These are phyloP conservation scores for Pheosia gnoma DNA, from an alignment of 2,888 invertebrate genomes.

Conservation along the genomic window DNA sequence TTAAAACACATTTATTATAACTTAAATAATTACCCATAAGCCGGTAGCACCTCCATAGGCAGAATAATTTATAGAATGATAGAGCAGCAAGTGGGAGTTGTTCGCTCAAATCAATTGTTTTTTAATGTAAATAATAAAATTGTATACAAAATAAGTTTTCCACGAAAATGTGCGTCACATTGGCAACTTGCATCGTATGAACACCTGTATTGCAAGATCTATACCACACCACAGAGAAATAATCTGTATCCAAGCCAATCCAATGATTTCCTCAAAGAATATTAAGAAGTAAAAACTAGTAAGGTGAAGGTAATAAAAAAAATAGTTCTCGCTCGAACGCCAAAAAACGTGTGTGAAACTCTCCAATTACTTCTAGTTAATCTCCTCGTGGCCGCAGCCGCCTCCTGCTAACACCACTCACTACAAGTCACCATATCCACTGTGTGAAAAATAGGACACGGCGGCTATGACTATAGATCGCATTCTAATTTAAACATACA, in stretches of 20 bases:
- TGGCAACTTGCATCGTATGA: slow-evolving; percentile 14
- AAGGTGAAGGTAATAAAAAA: slow-evolving; percentile 7
- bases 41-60: too few relatives aligned
- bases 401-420: slow-evolving; percentile 19
- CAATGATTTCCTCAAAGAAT: too few relatives aligned
- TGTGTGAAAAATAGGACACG: neutral
- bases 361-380: slow-evolving; percentile 30
- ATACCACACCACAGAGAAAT: slow-evolving; percentile 13
- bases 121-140: too few relatives aligned
- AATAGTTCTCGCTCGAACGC: neutral
- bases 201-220: slow-evolving; percentile 24
- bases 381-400: slow-evolving; percentile 19
- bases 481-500: too few relatives aligned
- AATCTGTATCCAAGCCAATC: too few relatives aligned
- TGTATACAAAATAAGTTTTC: neutral
- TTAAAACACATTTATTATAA: too few relatives aligned
- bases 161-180: slow-evolving; percentile 23
- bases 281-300: too few relatives aligned
- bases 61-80: too few relatives aligned
- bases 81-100: too few relatives aligned
- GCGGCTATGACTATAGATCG: neutral
- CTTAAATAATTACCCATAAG: too few relatives aligned
- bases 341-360: slow-evolving; percentile 35
- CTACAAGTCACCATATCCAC: slow-evolving; percentile 6
- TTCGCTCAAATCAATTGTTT: too few relatives aligned